phyloP scores from a whole-genome alignment of 2,888 invertebrate species.

The Diarsia rubi region DNA sequence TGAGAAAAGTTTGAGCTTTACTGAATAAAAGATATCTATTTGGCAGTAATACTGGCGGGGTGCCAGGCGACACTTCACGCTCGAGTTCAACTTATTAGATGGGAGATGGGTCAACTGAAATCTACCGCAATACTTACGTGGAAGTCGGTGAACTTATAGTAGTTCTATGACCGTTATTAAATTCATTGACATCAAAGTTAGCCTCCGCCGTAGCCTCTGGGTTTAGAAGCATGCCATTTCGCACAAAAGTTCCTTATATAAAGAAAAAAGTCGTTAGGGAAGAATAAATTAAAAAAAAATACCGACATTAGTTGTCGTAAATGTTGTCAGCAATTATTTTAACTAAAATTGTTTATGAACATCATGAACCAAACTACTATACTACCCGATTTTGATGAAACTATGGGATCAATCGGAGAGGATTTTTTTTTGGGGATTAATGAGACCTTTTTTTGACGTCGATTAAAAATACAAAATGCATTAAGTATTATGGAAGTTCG shows the following conservation, averaged over 20 bases:
- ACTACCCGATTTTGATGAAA: too few species aligned
- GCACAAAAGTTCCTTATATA: neutral
- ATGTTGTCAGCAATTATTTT: too few species aligned
- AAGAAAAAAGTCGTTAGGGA: neutral
- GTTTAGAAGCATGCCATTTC: neutral
- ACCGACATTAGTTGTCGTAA: too few species aligned
- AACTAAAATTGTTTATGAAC: too few species aligned
- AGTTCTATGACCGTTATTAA: neutral
- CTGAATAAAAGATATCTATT: conserved; percentile 90
- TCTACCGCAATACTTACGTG: conserved; percentile 49
- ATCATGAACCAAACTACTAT: too few species aligned
- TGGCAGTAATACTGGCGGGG: conserved; percentile 83
- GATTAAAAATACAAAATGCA: too few species aligned
- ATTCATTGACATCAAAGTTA: neutral
- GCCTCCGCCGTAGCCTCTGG: neutral
- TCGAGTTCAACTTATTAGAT: conserved; percentile 73
- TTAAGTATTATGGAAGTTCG: neutral
- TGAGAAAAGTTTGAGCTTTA: conserved; percentile 88
- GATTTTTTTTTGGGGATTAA: too few species aligned
- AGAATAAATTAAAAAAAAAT: neutral
- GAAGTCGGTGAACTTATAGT: conserved; percentile 18
- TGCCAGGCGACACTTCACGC: conserved; percentile 84
- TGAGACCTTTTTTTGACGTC: too few species aligned
- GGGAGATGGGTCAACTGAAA: conserved; percentile 75
- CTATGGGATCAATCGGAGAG: too few species aligned